phyloP scores from a whole-genome alignment of 2,797 vertebrate species.

The Hapalemur alaotrensis region DNA sequence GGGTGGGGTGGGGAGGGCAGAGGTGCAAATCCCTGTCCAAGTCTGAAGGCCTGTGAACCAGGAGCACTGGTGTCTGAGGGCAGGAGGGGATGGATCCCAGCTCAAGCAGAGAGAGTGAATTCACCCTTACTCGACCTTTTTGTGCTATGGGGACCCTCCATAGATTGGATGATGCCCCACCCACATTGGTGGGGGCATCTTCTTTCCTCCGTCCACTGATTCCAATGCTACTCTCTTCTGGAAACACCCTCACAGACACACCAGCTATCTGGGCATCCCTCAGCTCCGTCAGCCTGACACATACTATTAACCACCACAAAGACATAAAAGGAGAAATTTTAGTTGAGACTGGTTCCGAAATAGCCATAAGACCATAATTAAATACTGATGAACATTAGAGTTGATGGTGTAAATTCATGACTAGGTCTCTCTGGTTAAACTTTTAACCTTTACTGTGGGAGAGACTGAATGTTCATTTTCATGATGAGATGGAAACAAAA shows the following conservation, averaged over 20 bases:
- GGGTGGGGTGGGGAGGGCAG: background rate
- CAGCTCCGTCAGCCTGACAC: background rate
- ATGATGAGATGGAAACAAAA: background rate
- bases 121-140: background rate
- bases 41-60: background rate
- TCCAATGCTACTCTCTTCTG: background rate
- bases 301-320: background rate
- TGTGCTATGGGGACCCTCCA: background rate
- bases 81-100: background rate
- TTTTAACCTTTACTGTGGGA: background rate
- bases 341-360: background rate
- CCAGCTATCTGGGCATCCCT: background rate
- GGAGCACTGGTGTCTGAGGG: background rate
- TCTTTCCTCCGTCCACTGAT: background rate
- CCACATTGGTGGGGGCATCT: background rate
- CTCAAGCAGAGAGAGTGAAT: background rate
- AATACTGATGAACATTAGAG: background rate
- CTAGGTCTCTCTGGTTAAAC: background rate
- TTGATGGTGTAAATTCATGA: background rate
- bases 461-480: constrained; percentile 29
- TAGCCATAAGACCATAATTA: constrained; percentile 21
- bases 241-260: background rate
- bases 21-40: background rate
- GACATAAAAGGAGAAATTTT: constrained; percentile 13
- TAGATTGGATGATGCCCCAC: no score